Conservation (phyloP, 2,797 vertebrate genomes). For the Spea hammondii region DNA sequence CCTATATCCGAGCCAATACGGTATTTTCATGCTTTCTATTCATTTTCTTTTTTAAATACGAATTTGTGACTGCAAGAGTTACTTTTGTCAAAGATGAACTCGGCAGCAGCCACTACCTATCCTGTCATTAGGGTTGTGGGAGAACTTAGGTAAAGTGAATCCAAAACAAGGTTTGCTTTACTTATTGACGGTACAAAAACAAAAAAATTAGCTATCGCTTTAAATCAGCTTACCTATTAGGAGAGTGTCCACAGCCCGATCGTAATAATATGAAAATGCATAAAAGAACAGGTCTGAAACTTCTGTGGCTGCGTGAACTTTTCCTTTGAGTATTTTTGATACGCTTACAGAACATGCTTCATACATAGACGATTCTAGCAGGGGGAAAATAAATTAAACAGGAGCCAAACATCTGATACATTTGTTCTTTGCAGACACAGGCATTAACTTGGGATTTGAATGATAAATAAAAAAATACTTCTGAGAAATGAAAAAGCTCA, state of each 20-base stretch:
- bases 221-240: slow-evolving; percentile 74
- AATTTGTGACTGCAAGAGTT: no score
- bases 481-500: no score
- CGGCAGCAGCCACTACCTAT: no score
- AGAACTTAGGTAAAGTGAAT: background rate
- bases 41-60: no score
- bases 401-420: background rate
- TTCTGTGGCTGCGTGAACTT: slow-evolving; percentile 72
- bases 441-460: no score
- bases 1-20: no score
- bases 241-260: slow-evolving; percentile 78
- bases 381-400: slow-evolving; percentile 1
- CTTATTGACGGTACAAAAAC: no score
- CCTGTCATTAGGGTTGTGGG: no score
- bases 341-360: slow-evolving; percentile 79
- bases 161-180: background rate
- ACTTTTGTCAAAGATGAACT: no score
- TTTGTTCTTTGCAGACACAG: no score
- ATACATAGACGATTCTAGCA: slow-evolving; percentile 71
- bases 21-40: no score
- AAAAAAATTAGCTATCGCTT: background rate
- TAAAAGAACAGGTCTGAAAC: slow-evolving; percentile 79
- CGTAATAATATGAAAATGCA: slow-evolving; percentile 91
- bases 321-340: slow-evolving; percentile 76
- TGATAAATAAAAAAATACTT: no score